phyloP scores from a whole-genome alignment of 2,888 invertebrate species.

The Acronicta alni region DNA sequence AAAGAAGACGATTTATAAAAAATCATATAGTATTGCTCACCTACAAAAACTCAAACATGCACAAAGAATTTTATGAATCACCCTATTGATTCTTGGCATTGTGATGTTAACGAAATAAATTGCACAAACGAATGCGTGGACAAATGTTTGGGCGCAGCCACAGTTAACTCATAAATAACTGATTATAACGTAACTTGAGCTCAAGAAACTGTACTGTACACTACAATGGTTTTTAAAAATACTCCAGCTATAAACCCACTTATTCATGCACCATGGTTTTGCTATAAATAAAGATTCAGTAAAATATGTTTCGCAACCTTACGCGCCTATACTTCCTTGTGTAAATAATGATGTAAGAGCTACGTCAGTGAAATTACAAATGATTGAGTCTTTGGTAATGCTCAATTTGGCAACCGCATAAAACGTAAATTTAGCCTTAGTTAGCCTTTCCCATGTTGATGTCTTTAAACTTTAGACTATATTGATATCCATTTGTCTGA shows the following conservation, averaged over 20 bases:
- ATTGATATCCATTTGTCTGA: background rate
- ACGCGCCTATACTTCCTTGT: constrained; percentile 73
- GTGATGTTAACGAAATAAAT: constrained; percentile 47
- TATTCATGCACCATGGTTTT: constrained; percentile 69
- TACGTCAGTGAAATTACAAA: constrained; percentile 51
- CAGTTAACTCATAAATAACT: constrained; percentile 47
- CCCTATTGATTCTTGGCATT: constrained; percentile 46
- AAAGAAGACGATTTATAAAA: constrained; percentile 18
- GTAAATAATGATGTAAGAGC: constrained; percentile 81
- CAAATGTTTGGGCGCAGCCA: constrained; percentile 45
- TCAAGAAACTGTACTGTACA: constrained; percentile 36
- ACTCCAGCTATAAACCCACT: constrained; percentile 78
- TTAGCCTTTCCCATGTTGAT: constrained; percentile 17
- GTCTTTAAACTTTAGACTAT: background rate
- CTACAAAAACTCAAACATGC: constrained; percentile 22
- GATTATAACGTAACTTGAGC: constrained; percentile 49
- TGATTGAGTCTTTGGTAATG: constrained; percentile 56
- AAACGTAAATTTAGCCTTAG: constrained; percentile 34
- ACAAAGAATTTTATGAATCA: constrained; percentile 51
- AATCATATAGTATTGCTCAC: constrained; percentile 20
- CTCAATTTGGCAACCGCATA: constrained; percentile 55
- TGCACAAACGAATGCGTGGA: constrained; percentile 51
- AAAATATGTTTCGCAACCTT: constrained; percentile 75
- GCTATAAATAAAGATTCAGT: constrained; percentile 76
- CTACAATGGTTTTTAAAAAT: constrained; percentile 70